A percentile compares a stretch with the other conserved stretches of the same genome.
These are phyloP conservation scores for Delphinus delphis DNA, from an alignment of 2,113 vertebrate genomes.

Conservation along the genomic window DNA sequence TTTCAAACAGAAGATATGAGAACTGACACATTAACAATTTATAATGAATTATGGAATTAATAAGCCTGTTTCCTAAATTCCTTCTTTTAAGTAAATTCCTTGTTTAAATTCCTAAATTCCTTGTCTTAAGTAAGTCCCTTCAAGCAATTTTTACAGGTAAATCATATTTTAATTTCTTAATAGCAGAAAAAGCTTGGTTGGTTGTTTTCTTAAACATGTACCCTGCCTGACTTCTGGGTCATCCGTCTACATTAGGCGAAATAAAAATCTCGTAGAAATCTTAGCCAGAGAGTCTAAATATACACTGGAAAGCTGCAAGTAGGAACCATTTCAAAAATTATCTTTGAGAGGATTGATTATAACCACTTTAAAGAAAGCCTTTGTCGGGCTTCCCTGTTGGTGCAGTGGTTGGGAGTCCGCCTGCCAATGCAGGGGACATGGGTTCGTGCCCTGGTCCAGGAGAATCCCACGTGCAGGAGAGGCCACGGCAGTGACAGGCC, in stretches of 20 bases:
- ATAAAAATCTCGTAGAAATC: background rate
- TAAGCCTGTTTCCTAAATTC: background rate
- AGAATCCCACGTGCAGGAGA: no score
- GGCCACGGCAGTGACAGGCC: no score
- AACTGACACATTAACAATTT: background rate
- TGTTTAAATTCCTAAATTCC: conserved; percentile 13
- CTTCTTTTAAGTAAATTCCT: background rate
- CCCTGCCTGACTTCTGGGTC: background rate
- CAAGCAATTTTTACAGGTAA: background rate
- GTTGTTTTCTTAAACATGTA: background rate
- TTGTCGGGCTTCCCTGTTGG: background rate
- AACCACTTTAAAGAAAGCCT: background rate
- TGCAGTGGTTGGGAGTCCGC: no score
- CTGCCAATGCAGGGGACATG: no score
- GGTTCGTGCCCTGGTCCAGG: no score
- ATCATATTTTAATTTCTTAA: conserved; percentile 30
- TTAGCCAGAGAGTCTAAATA: background rate
- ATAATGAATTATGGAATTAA: conserved; percentile 30
- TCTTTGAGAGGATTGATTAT: background rate
- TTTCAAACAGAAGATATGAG: background rate
- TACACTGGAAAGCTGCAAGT: background rate
- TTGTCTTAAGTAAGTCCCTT: background rate
- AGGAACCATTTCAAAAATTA: background rate
- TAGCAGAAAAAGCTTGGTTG: background rate
- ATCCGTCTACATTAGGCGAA: background rate